Base-by-base conservation (phyloP, 2,888 invertebrate species). In the Disparrhopalites patrizii region DNA sequence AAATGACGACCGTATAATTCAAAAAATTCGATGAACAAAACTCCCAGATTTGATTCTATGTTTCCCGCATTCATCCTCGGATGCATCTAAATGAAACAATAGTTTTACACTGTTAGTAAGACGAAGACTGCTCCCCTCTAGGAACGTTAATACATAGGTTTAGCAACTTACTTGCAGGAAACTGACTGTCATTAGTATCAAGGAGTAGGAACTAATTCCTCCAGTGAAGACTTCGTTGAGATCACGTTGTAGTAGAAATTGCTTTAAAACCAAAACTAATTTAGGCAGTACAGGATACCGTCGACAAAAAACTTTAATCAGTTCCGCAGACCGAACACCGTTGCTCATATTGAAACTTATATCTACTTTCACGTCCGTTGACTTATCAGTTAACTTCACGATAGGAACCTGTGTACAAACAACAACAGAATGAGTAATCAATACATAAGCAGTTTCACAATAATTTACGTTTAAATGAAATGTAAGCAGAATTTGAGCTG, bases 141-240 rank as follows among this genome's bases (percentile, higher is more conserved):
- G 36, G n/a, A 36, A 10, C n/a, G 40, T 40, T 28, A 64, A 20
- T 13, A 61, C 54, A 43, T 18, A 18, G 3, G 23, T 52, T 28
- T 52, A 25, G 20, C 20, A 40, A 54, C 77, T 73, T 77, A 87
- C 86, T 83, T 88, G 87, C 73, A 99, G 85, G 82, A 98, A 99
- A 83, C 94, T 95, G 81, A 98, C 93, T 79, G 94, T 93, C 91
- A 99, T 93, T 75, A 99, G 87, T 80, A 98, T 97, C 76, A 99
- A 86, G 78, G 96, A 94, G 83, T 99, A 99, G 69, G 97, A 98
- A 76, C 96, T 95, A 81, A 99, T 96, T 80, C 99, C 99, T 72
- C 99, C 97, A 72, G 96, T 97, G 83, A 97, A 99, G 77, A 99
- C 98, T 85, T 99, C 98, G 82, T 99, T 99, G 78, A 99, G 86